phyloP scores from a whole-genome alignment of 2,113 vertebrate genomes.

The Caranx melampygus region DNA sequence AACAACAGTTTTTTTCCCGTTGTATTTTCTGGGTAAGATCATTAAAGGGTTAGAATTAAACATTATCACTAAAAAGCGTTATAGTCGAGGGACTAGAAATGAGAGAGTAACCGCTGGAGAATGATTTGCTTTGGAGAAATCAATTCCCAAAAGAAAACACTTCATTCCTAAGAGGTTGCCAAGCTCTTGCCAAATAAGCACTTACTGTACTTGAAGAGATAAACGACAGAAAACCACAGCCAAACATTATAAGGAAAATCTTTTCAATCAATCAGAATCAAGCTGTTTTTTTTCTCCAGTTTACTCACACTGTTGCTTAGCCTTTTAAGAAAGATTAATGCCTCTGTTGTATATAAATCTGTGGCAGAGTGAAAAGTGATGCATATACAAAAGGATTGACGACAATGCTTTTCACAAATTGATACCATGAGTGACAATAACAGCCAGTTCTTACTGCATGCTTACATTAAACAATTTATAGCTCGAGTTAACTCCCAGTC shows the following conservation, averaged over 20 bases:
- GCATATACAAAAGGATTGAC: conserved; percentile 29
- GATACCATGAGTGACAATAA: not conserved
- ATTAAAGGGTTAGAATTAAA: conserved; percentile 2
- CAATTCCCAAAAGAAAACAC: conserved; percentile 68
- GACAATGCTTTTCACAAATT: conserved; percentile 3
- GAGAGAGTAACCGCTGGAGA: conserved; percentile 30
- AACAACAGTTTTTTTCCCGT: not conserved
- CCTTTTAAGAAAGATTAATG: conserved; percentile 53
- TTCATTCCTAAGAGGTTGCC: conserved; percentile 64
- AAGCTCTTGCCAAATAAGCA: conserved; percentile 80
- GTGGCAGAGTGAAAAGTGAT: conserved; percentile 37
- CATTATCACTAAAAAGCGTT: conserved; percentile 11
- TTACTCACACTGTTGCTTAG: conserved; percentile 27
- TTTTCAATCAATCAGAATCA: conserved; percentile 64
- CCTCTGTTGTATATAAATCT: conserved; percentile 16
- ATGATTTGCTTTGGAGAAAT: conserved; percentile 57
- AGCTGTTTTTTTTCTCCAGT: conserved; percentile 60
- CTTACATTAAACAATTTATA: conserved; percentile 22
- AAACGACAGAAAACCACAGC: conserved; percentile 64
- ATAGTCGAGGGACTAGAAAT: not conserved
- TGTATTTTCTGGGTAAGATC: not conserved
- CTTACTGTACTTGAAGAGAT: conserved; percentile 73
- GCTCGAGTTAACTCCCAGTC: conserved; percentile 32
- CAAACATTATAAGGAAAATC: conserved; percentile 69
- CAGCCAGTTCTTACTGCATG: conserved; percentile 1